Percentiles rank a stretch among this genome's conserved stretches.
Evolutionary conservation across 1,140 invertebrate genomes (phyloP).

Genomic region (Spodoptera litura): DNA sequence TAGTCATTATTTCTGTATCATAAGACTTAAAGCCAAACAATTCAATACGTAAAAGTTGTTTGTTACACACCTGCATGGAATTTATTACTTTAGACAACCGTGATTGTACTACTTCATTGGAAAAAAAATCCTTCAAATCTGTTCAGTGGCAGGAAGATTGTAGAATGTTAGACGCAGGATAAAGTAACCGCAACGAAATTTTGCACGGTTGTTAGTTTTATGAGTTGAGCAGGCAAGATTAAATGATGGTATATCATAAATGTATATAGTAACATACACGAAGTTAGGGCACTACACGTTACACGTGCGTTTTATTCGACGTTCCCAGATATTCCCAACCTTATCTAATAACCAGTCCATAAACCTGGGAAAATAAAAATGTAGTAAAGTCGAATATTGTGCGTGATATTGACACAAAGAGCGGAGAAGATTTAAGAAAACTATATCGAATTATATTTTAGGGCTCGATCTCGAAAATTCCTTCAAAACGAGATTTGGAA

Average conservation of each 20-base stretch:
- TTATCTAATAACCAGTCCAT: slow-evolving; percentile 53
- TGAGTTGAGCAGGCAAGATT: slow-evolving; percentile 2
- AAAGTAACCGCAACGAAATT: no score
- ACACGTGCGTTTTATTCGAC: slow-evolving; percentile 30
- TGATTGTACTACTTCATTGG: no score
- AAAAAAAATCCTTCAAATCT: neutral
- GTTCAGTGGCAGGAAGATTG: no score
- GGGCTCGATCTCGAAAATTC: no score
- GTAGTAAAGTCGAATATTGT: slow-evolving; percentile 52
- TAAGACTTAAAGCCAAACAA: no score
- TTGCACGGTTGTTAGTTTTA: neutral
- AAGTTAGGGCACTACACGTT: neutral
- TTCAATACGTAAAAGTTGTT: no score
- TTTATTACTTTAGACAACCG: no score
- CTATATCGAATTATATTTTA: neutral
- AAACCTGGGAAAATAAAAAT: slow-evolving; percentile 51
- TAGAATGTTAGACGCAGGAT: no score
- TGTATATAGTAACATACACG: neutral
- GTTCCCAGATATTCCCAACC: slow-evolving; percentile 31
- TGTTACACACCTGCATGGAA: no score
- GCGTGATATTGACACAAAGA: slow-evolving; percentile 17
- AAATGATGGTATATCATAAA: neutral
- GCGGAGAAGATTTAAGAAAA: slow-evolving; percentile 14
- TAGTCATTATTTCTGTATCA: no score
- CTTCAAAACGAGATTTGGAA: no score